Percentiles rank a stretch among this genome's conserved stretches.
Evolutionary conservation across 2,797 vertebrate species (phyloP).

Genomic region (Falco columbarius): DNA sequence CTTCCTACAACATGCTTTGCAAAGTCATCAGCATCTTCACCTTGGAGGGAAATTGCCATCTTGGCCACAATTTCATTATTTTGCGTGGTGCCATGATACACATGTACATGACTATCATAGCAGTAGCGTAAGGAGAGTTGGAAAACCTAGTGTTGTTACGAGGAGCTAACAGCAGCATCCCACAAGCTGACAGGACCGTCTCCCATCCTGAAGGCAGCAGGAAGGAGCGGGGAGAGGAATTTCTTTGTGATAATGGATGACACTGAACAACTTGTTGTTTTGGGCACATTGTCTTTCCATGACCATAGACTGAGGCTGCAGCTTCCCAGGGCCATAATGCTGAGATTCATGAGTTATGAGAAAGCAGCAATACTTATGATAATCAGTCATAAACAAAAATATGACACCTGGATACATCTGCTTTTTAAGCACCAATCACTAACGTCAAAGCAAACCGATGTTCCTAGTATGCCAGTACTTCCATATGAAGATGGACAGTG

Average conservation of each 20-base stretch:
- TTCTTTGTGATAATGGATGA: rapidly evolving
- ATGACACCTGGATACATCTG: neutral
- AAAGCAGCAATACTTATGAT: neutral
- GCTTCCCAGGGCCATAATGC: neutral
- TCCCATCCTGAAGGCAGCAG: neutral
- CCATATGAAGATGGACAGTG: neutral
- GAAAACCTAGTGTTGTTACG: neutral
- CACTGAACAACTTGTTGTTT: neutral
- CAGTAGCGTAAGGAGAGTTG: neutral
- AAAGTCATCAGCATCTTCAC: neutral
- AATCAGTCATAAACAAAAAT: neutral
- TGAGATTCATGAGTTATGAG: neutral
- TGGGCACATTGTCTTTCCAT: neutral
- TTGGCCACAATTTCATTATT: neutral
- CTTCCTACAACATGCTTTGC: neutral
- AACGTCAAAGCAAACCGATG: neutral
- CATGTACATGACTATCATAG: neutral
- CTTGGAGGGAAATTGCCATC: neutral
- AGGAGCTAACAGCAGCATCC: neutral
- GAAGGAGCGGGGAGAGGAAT: conserved; percentile 34
- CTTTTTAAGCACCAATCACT: neutral
- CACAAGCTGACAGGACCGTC: neutral
- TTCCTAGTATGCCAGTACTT: neutral
- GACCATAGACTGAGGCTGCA: neutral
- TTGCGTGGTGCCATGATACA: rapidly evolving